Percentiles rank a stretch among this genome's conserved stretches.
Evolutionary conservation across 2,888 invertebrate genomes (phyloP).

Genomic region (Ametastegia equiseti): DNA sequence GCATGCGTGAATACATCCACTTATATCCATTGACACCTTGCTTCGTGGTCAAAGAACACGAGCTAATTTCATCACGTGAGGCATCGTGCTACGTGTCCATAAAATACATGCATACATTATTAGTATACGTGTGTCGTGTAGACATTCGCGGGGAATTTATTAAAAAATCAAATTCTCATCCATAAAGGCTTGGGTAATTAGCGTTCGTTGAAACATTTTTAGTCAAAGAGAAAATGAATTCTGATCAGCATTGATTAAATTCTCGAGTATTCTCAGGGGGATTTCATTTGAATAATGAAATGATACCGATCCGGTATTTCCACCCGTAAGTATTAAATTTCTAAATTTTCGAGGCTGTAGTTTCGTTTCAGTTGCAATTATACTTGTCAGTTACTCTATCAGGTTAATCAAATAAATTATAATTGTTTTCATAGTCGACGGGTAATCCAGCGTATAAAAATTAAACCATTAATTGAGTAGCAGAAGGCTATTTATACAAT

Average conservation of each 20-base stretch:
- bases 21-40: constrained; percentile 10
- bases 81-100: neutral
- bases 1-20: constrained; percentile 4
- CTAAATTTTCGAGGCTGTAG: neutral
- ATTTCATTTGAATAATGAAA: neutral
- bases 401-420: neutral
- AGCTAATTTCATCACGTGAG: neutral
- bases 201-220: neutral
- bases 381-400: neutral
- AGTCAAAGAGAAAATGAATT: neutral
- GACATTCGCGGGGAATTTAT: neutral
- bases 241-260: neutral
- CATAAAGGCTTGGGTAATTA: neutral
- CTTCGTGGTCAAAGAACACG: neutral
- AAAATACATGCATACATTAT: too few species aligned
- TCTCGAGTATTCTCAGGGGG: neutral
- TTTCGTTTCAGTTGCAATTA: neutral
- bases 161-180: neutral
- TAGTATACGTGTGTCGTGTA: too few species aligned
- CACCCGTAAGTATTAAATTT: neutral
- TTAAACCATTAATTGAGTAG: neutral
- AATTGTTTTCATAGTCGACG: neutral
- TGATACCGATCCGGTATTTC: neutral
- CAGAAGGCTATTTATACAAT: neutral
- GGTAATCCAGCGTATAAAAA: neutral